A percentile compares a stretch with the other conserved stretches of the same genome.
phyloP scores from a whole-genome alignment of 2,797 vertebrate genomes.

The Lithobates sylvaticus region DNA sequence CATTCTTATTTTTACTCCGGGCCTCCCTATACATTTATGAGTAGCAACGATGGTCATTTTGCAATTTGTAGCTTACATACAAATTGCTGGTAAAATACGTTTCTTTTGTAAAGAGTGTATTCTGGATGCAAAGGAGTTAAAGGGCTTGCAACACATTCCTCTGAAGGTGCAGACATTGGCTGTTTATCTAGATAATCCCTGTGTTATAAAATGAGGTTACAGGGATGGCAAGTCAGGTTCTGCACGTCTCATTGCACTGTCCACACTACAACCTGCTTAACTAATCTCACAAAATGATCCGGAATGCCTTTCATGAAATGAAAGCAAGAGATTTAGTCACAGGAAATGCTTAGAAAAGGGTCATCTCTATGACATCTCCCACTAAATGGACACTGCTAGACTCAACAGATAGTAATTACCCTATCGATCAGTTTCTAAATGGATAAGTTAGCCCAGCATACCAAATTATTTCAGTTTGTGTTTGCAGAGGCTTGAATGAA shows the following conservation, averaged over 20 bases:
- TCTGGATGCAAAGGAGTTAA: conserved; percentile 30
- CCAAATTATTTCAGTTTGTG: conserved; percentile 46
- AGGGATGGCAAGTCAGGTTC: conserved; percentile 37
- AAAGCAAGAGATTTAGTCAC: conserved; percentile 55
- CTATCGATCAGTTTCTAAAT: conserved; percentile 59
- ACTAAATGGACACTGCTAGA: conserved; percentile 52
- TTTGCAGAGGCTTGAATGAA: conserved; percentile 30
- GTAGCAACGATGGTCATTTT: no score
- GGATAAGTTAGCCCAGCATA: conserved; percentile 49
- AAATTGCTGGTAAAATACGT: no score
- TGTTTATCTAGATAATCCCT: conserved; percentile 55
- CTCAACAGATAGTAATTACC: conserved; percentile 62
- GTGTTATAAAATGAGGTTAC: conserved; percentile 39
- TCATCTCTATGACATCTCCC: conserved; percentile 54
- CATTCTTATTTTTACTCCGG: no score
- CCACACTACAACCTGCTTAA: conserved; percentile 39
- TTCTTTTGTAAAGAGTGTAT: no score
- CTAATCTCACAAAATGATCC: conserved; percentile 55
- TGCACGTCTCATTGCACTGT: conserved; percentile 29
- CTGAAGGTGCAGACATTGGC: conserved; percentile 5
- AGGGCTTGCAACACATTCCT: background rate
- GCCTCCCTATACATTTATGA: no score
- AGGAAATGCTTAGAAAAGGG: conserved; percentile 58
- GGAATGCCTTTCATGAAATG: conserved; percentile 44
- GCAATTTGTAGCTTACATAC: no score